Evolutionary conservation across 2,113 vertebrate species (phyloP).

Genomic region (Lycaon pictus): DNA sequence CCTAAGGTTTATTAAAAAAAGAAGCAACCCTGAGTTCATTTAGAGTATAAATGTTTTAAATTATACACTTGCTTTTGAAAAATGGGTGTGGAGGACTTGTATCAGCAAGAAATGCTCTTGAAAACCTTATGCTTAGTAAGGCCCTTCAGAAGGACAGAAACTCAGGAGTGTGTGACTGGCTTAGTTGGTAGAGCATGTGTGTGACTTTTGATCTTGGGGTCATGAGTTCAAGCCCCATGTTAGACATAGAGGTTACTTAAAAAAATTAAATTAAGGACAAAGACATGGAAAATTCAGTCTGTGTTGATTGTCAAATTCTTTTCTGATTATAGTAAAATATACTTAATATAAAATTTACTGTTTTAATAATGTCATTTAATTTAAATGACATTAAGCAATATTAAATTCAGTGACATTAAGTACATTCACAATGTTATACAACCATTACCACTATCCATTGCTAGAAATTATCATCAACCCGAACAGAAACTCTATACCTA

Average conservation of each 20-base stretch:
- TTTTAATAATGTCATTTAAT: not conserved
- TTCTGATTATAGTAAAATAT: not conserved
- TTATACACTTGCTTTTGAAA: conserved; percentile 32
- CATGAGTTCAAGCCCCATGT: not conserved
- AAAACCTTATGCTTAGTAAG: not conserved
- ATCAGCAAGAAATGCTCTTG: not conserved
- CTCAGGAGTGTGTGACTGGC: not conserved
- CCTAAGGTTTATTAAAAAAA: not conserved
- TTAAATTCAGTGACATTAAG: not conserved
- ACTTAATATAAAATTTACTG: not conserved
- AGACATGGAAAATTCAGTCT: not conserved
- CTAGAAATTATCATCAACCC: not conserved
- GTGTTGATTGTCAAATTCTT: not conserved
- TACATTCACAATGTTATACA: not conserved
- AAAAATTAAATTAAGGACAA: not conserved
- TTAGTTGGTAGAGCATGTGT: not conserved
- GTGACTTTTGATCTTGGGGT: not conserved
- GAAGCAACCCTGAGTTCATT: not conserved
- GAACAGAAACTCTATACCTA: not conserved
- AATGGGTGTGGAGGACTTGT: not conserved
- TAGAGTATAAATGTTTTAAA: not conserved
- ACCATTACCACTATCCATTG: not conserved
- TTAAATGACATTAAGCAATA: no score
- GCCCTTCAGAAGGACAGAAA: not conserved
- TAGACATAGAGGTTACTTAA: not conserved